Evolutionary conservation across 2,113 vertebrate species (phyloP).

Genomic region (Athene noctua): DNA sequence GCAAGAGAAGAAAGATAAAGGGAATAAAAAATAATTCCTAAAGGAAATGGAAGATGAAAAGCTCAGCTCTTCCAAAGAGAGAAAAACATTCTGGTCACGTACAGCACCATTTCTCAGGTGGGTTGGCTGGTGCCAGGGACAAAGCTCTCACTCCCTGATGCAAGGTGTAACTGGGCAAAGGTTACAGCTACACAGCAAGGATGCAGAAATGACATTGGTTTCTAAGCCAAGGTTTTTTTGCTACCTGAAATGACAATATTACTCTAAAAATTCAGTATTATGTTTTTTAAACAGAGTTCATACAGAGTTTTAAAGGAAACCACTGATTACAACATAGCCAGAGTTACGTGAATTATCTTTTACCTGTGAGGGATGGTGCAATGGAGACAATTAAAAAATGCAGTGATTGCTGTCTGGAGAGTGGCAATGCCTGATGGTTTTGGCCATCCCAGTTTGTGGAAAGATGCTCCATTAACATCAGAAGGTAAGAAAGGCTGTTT

Average conservation of each 20-base stretch:
- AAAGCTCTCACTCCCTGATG: not conserved
- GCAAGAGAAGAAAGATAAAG: conserved; percentile 11
- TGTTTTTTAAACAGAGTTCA: not conserved
- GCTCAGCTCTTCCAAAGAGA: not conserved
- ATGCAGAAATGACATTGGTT: conserved; percentile 5
- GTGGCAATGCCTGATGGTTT: not conserved
- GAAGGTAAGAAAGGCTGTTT: not conserved
- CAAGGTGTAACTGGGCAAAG: not conserved
- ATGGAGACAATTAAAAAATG: not conserved
- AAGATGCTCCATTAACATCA: not conserved
- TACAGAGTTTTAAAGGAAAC: not conserved
- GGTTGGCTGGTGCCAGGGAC: not conserved
- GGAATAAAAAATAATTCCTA: conserved; percentile 2
- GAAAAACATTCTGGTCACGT: not conserved
- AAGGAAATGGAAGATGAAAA: conserved; percentile 5
- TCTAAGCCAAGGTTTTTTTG: not conserved
- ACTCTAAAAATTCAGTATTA: not conserved
- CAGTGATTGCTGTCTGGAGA: not conserved
- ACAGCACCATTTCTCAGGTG: not conserved
- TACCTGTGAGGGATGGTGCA: not conserved
- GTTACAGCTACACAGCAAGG: not conserved
- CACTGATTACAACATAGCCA: not conserved
- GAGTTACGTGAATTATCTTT: not conserved
- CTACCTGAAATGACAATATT: not conserved
- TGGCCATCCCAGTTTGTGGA: not conserved